Conservation (phyloP, 2,113 vertebrate species). For the Noturus placidus region DNA sequence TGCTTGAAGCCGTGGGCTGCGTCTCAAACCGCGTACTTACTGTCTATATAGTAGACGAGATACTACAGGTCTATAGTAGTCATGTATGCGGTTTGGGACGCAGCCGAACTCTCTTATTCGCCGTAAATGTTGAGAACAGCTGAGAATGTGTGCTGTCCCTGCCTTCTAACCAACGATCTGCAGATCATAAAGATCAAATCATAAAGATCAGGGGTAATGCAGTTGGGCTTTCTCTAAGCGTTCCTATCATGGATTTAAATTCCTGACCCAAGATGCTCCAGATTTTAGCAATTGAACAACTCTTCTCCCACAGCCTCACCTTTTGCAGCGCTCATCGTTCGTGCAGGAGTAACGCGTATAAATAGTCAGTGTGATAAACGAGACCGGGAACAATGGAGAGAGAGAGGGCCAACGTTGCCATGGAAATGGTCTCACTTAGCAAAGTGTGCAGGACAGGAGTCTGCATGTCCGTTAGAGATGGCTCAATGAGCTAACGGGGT, state of each 20-base stretch:
- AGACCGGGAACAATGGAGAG: background rate
- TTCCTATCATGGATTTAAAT: background rate
- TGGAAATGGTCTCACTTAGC: conserved; percentile 47
- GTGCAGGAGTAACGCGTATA: conserved; percentile 13
- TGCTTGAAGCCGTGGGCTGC: no score
- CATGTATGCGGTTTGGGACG: no score
- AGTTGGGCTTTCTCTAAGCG: background rate
- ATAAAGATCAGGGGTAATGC: no score
- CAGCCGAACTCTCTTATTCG: no score
- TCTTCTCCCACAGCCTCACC: background rate
- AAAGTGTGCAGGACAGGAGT: conserved; percentile 39
- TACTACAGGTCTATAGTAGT: no score
- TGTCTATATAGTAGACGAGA: no score
- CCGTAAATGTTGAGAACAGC: no score
- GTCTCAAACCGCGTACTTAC: no score
- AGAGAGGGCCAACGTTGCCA: conserved; percentile 37
- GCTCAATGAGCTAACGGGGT: conserved; percentile 48
- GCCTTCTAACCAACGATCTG: background rate
- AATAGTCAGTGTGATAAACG: conserved; percentile 33
- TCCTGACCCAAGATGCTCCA: background rate
- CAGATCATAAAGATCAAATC: no score
- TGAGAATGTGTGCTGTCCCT: background rate
- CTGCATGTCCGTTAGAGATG: conserved; percentile 25
- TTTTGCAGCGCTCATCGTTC: conserved; percentile 15
- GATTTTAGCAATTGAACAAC: background rate